Conservation (phyloP, 2,113 vertebrate species). For the Lepisosteus osseus region DNA sequence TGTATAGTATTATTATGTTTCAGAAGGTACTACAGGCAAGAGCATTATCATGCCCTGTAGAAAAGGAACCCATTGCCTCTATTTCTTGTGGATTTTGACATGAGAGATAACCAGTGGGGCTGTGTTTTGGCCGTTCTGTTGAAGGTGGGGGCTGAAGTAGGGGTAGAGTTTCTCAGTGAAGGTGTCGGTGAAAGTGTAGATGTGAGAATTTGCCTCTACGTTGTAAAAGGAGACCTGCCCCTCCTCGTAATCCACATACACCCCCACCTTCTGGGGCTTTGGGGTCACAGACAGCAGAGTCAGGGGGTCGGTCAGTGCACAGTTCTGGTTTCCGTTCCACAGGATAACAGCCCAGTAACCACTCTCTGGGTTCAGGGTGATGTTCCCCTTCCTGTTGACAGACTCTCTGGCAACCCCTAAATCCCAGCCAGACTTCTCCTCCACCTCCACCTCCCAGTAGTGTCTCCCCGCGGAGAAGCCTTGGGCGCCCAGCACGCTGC, state of each 20-base stretch:
- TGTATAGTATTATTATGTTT: no score
- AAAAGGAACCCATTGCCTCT: no score
- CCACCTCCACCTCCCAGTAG: constrained; percentile 19
- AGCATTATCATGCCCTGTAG: no score
- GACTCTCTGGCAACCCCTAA: constrained; percentile 13
- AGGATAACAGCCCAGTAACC: constrained; percentile 2
- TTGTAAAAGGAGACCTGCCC: constrained; percentile 16
- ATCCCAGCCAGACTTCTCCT: constrained; percentile 4
- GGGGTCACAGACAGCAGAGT: background rate
- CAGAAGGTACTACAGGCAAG: no score
- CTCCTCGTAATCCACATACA: constrained; percentile 1
- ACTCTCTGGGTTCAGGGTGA: background rate
- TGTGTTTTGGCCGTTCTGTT: background rate
- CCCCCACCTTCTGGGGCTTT: constrained; percentile 5
- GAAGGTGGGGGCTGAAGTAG: constrained; percentile 8
- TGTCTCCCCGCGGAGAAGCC: constrained; percentile 6
- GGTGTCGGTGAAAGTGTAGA: constrained; percentile 16
- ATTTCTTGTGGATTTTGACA: background rate
- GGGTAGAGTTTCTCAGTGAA: constrained; percentile 10
- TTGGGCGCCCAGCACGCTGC: background rate
- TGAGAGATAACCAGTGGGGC: background rate
- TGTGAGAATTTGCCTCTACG: background rate
- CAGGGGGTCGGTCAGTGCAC: constrained; percentile 2
- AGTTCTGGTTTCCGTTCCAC: background rate
- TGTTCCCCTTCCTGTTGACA: constrained; percentile 2